Base-by-base conservation (phyloP, 2,888 invertebrate genomes). In the Melanotus villosus region DNA sequence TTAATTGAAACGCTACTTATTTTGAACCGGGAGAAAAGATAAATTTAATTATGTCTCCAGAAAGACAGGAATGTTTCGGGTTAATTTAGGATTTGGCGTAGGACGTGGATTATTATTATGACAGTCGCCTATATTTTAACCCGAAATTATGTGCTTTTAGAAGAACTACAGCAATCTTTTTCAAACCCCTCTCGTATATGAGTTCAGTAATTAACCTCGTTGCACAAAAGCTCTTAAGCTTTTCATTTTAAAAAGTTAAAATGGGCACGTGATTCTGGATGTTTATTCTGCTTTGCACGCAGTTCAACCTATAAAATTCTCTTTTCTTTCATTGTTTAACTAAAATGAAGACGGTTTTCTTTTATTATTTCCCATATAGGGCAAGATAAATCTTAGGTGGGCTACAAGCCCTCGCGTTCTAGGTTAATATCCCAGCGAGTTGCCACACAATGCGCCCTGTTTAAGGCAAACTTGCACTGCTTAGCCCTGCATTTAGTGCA, bases 401-500 rank as follows among this genome's bases (percentile, higher is more conserved):
- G 57, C 63, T 66, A 59, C 54, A 65, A 65, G 66, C 66, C 56
- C 69, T 67, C 59, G n/a, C n/a, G 69, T 70, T 73, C 68, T 67
- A 64, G 62, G 68, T n/a, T 66, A 73, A 73, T 68, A 73, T 65
- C 65, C 65, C 50, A 38, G 54, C 74, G 30, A 69, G 60, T 57
- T 66, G 41, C 21, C 43, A 45, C 45, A 66, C 66, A 66, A 66
- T 60, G 38, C 23, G 34, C 65, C 59, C 68, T 60, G 58, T 72
- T 72, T 73, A 65, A 69, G 71, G 72, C 63, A 70, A 72, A 73
- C 70, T 69, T 73, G 73, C 71, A 67, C 65, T 71, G 72, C 74
- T 72, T 73, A 74, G 72, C 69, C 75, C 72, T 75, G 77, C 74
- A 77, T 76, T 77, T 77, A 77, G 74, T 72, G 71, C 74, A 78